Evolutionary conservation across 2,797 vertebrate species (phyloP).

Genomic region (Phrynocephalus forsythii): DNA sequence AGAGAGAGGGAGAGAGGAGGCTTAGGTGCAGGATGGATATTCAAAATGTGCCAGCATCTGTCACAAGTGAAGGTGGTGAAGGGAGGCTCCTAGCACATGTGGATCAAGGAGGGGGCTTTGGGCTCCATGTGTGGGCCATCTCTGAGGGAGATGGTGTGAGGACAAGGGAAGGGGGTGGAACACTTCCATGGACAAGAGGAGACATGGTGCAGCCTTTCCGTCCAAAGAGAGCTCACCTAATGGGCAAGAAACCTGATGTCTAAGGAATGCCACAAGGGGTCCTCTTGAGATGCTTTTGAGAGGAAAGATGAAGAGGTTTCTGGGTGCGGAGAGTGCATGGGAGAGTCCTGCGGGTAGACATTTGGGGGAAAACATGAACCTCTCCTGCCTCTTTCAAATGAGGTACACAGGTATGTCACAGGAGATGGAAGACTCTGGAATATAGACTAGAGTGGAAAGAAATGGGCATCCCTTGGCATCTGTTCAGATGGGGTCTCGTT

Average conservation of each 20-base stretch:
- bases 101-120: background rate
- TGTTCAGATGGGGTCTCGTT: background rate
- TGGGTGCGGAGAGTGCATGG: background rate
- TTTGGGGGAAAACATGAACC: background rate
- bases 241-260: background rate
- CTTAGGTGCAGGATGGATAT: constrained; percentile 40
- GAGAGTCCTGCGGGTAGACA: background rate
- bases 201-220: background rate
- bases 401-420: constrained; percentile 8
- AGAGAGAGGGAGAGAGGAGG: constrained; percentile 5
- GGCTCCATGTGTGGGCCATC: background rate
- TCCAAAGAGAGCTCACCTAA: background rate
- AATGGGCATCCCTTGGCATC: background rate
- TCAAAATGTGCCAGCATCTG: constrained; percentile 14
- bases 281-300: background rate
- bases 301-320: background rate
- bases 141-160: background rate
- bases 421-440: constrained; percentile 39
- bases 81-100: background rate
- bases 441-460: background rate
- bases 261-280: background rate
- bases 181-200: background rate
- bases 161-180: too few species aligned
- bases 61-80: background rate
- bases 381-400: constrained; percentile 6